Conservation (phyloP, 2,888 invertebrate genomes). For the Argyresthia goedartella region DNA sequence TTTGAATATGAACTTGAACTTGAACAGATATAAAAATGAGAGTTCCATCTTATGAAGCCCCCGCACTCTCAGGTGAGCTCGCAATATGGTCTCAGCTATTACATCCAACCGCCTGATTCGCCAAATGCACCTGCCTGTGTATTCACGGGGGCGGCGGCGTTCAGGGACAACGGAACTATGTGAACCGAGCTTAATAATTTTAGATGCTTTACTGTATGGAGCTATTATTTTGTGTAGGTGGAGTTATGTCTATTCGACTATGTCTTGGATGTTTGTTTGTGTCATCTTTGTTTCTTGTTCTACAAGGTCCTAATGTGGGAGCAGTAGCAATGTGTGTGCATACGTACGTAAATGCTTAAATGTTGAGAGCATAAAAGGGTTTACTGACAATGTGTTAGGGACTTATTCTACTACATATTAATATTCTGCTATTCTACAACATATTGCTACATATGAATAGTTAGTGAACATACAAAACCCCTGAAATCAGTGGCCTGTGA, state of each 20-base stretch:
- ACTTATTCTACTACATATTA: too few relatives aligned
- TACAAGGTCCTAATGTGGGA: background rate
- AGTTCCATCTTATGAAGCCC: background rate
- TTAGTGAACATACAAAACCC: too few relatives aligned
- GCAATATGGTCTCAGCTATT: constrained; percentile 21
- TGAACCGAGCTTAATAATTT: constrained; percentile 23
- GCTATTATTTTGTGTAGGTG: background rate
- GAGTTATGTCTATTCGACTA: background rate
- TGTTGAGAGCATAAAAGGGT: background rate
- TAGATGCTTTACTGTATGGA: background rate
- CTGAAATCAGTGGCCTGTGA: too few relatives aligned
- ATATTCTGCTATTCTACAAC: too few relatives aligned
- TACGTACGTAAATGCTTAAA: background rate
- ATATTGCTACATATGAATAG: too few relatives aligned
- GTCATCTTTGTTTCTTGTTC: too few relatives aligned
- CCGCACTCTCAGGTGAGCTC: background rate
- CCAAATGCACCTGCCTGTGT: constrained; percentile 42
- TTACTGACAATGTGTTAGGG: background rate
- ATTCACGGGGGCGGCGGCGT: constrained; percentile 25
- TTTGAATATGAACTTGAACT: too few relatives aligned
- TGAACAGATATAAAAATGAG: too few relatives aligned
- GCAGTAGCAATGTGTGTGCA: background rate
- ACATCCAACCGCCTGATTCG: constrained; percentile 37
- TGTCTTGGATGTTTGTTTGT: too few relatives aligned
- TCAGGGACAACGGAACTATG: constrained; percentile 17